Percentiles rank a stretch among this genome's conserved stretches.
Evolutionary conservation across 2,888 invertebrate species (phyloP).

Genomic region (Spisula subtruncata): DNA sequence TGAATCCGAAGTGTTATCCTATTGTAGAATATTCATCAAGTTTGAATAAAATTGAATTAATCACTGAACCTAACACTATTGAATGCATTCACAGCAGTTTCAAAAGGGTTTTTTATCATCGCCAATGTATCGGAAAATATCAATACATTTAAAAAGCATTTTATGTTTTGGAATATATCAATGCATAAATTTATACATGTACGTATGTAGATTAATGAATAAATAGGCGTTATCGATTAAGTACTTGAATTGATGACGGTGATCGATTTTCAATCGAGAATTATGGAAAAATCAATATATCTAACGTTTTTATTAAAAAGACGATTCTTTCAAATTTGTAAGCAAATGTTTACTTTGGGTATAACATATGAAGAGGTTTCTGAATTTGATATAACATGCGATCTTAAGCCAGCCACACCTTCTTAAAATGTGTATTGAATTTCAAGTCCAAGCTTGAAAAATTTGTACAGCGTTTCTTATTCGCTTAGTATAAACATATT

Average conservation of each 20-base stretch:
- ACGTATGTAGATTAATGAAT: background rate
- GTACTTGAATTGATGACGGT: background rate
- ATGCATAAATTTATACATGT: conserved; percentile 9
- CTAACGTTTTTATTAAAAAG: background rate
- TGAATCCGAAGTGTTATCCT: too few species aligned
- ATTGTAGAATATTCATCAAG: too few species aligned
- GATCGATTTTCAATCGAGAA: background rate
- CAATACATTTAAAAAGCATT: background rate
- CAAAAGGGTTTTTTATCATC: background rate
- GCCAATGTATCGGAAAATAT: background rate
- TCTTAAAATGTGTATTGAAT: background rate
- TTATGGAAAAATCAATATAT: conserved; percentile 7
- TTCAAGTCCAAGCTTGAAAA: background rate
- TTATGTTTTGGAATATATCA: too few species aligned
- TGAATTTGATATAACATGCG: background rate
- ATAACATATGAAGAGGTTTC: background rate
- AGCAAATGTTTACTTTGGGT: background rate
- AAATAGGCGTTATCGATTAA: conserved; percentile 2
- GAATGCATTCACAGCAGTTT: background rate
- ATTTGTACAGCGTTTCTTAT: background rate
- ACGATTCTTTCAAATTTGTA: background rate
- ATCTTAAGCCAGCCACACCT: background rate
- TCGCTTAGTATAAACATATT: too few species aligned
- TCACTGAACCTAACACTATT: background rate
- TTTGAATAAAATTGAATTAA: background rate